phyloP scores from a whole-genome alignment of 2,113 vertebrate genomes.

The Menura novaehollandiae region DNA sequence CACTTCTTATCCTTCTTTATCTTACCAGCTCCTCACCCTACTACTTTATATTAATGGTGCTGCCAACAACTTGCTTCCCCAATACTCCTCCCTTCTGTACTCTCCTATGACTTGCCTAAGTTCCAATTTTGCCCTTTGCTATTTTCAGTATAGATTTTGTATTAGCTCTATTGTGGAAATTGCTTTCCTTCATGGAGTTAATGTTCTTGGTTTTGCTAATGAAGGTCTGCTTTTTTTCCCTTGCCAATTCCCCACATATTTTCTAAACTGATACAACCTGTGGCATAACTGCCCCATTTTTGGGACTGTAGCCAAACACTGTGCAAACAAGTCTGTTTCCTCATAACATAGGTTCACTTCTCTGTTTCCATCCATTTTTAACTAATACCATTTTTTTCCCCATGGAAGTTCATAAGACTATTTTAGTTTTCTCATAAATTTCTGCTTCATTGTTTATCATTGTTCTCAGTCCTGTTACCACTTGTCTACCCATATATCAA shows the following conservation, averaged over 20 bases:
- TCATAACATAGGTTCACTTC: not conserved
- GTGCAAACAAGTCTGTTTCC: not conserved
- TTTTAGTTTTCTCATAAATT: not conserved
- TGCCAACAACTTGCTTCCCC: not conserved
- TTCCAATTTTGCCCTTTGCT: not conserved
- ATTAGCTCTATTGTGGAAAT: conserved; percentile 1
- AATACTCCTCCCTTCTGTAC: not conserved
- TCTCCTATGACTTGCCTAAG: not conserved
- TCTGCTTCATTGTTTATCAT: not conserved
- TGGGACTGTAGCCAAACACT: not conserved
- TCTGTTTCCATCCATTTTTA: conserved; percentile 1
- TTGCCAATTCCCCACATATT: not conserved
- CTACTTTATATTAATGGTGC: not conserved
- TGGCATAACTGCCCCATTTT: not conserved
- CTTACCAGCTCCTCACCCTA: not conserved
- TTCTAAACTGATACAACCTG: not conserved
- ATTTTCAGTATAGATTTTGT: not conserved
- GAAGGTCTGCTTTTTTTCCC: not conserved
- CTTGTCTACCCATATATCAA: not conserved
- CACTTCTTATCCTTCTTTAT: not conserved
- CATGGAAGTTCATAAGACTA: not conserved
- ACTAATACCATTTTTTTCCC: not conserved
- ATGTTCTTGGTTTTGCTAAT: not conserved
- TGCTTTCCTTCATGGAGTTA: conserved; percentile 26
- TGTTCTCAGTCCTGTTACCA: not conserved